A percentile compares a stretch with the other conserved stretches of the same genome.
Conservation (phyloP, 2,888 invertebrate genomes). For the Cerceris ruficornis region DNA sequence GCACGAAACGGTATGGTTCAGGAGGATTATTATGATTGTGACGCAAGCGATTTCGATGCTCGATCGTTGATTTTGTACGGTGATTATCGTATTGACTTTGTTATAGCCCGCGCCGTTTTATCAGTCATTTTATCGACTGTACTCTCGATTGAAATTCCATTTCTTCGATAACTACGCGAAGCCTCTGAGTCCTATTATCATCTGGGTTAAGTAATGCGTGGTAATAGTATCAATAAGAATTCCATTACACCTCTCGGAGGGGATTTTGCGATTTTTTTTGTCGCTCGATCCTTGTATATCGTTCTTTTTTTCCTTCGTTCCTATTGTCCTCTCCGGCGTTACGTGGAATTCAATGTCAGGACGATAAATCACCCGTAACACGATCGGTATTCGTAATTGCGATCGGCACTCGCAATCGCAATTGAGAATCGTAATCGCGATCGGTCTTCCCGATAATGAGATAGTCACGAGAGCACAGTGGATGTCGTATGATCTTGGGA, state of each 20-base stretch:
- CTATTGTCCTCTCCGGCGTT: too few species aligned
- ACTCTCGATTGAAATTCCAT: slow-evolving; percentile 31
- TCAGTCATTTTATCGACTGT: slow-evolving; percentile 42
- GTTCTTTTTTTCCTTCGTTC: too few species aligned
- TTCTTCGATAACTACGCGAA: slow-evolving; percentile 32
- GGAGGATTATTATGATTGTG: slow-evolving; percentile 15
- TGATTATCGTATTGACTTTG: slow-evolving; percentile 37
- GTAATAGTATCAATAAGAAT: slow-evolving; percentile 12
- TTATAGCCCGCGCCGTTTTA: slow-evolving; percentile 34
- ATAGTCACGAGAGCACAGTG: background rate
- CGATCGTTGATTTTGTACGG: slow-evolving; percentile 13
- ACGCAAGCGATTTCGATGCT: slow-evolving; percentile 27
- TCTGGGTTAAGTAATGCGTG: slow-evolving; percentile 52
- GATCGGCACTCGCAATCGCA: too few species aligned
- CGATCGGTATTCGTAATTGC: too few species aligned
- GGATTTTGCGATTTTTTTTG: background rate
- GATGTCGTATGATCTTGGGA: background rate
- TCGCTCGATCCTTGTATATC: too few species aligned
- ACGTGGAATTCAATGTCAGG: too few species aligned
- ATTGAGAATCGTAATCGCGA: background rate
- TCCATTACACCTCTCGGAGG: background rate
- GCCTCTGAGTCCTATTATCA: slow-evolving; percentile 31
- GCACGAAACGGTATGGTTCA: background rate
- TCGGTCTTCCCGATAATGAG: background rate
- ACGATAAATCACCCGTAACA: too few species aligned